phyloP scores from a whole-genome alignment of 2,797 vertebrate genomes.

The Poeciliopsis turneri region DNA sequence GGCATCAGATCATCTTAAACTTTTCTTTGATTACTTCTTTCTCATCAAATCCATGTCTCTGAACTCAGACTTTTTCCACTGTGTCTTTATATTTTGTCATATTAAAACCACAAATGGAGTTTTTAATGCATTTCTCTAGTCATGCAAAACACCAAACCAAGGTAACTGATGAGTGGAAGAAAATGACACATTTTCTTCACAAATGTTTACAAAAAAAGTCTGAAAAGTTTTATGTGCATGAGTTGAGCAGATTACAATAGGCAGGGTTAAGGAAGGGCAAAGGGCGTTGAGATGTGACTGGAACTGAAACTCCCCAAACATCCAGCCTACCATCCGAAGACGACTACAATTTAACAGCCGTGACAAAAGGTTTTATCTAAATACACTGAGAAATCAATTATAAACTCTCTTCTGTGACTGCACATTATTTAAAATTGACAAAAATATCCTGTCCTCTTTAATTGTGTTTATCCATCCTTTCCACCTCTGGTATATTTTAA shows the following conservation, averaged over 20 bases:
- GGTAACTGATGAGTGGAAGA: neutral
- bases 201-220: neutral
- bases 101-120: neutral
- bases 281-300: neutral
- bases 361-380: neutral
- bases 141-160: neutral
- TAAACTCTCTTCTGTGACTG: neutral
- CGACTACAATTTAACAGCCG: neutral
- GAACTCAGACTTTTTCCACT: neutral
- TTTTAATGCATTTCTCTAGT: neutral
- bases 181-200: neutral
- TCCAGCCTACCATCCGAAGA: neutral
- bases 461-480: neutral
- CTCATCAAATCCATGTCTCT: constrained; percentile 30
- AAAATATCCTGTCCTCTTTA: neutral
- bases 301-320: neutral
- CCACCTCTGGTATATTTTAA: neutral
- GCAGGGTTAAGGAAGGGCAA: too few relatives aligned
- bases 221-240: neutral
- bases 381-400: neutral
- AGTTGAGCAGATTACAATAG: neutral
- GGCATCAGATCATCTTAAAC: constrained; percentile 14
- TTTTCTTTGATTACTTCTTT: constrained; percentile 13
- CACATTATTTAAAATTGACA: neutral
- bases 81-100: neutral